Evolutionary conservation across 1,140 invertebrate genomes (phyloP).

Genomic region (Myzus persicae): DNA sequence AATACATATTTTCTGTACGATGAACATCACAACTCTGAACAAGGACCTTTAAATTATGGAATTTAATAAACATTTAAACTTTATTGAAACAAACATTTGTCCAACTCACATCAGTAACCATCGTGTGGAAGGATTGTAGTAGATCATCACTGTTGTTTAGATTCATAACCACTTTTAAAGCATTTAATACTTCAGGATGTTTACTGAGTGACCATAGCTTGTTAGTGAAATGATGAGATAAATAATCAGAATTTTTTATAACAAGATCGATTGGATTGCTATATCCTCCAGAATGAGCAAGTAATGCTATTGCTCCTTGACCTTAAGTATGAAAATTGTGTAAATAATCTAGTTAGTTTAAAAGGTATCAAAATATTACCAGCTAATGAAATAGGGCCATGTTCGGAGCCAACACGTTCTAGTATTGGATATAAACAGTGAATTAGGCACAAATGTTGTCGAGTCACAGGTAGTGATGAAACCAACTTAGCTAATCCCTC

Average conservation of each 20-base stretch:
- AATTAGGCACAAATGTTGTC: constrained; percentile 70
- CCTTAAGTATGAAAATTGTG: not conserved
- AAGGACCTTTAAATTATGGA: constrained; percentile 65
- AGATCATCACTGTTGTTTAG: constrained; percentile 15
- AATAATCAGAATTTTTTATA: constrained; percentile 37
- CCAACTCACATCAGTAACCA: constrained; percentile 26
- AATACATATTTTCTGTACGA: constrained; percentile 67
- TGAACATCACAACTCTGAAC: constrained; percentile 69
- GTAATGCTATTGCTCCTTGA: constrained; percentile 27
- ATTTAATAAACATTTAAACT: not conserved
- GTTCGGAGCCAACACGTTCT: constrained; percentile 71
- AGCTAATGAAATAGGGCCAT: constrained; percentile 46
- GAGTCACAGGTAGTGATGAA: constrained; percentile 63
- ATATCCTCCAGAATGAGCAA: constrained; percentile 28
- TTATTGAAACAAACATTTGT: not conserved
- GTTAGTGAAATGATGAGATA: constrained; percentile 46
- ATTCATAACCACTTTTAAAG: constrained; percentile 44
- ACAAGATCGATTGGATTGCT: constrained; percentile 12
- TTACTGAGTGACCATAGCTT: constrained; percentile 6
- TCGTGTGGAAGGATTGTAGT: constrained; percentile 20
- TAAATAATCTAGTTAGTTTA: not conserved
- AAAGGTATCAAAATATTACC: not conserved
- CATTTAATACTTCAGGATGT: constrained; percentile 43
- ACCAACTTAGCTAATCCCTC: constrained; percentile 73
- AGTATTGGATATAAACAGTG: constrained; percentile 73